These are phyloP conservation scores for Trichonephila clavipes DNA, from an alignment of 1,140 invertebrate genomes.

Conservation along the genomic window DNA sequence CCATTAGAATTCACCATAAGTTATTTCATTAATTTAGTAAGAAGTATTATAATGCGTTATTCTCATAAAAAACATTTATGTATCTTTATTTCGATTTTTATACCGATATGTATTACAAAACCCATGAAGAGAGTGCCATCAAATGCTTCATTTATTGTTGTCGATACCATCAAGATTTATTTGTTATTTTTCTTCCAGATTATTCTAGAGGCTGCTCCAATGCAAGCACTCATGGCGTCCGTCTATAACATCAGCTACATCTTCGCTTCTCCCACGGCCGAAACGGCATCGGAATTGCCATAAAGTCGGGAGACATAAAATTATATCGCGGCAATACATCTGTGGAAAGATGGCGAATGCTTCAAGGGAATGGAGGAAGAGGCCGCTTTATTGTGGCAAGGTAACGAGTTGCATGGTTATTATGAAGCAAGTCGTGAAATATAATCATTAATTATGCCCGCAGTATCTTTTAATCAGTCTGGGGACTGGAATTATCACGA, in stretches of 20 bases:
- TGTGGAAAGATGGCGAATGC: not conserved
- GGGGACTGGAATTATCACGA: not conserved
- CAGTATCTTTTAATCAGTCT: not conserved
- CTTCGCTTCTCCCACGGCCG: slow-evolving; percentile 40
- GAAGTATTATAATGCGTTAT: not conserved
- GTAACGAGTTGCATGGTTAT: not conserved
- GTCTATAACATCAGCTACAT: slow-evolving; percentile 73
- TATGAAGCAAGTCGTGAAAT: not conserved
- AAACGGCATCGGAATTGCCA: slow-evolving; percentile 20
- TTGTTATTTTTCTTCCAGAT: slow-evolving; percentile 59
- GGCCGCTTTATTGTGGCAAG: slow-evolving; percentile 20
- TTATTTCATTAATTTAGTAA: not conserved
- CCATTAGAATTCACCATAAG: not conserved
- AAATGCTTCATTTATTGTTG: slow-evolving; percentile 8
- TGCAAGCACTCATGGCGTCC: slow-evolving; percentile 70
- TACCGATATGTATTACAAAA: not conserved
- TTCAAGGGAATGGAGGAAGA: not conserved
- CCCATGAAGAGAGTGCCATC: not conserved
- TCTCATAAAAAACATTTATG: not conserved
- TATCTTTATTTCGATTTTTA: not conserved
- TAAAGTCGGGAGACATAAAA: slow-evolving; percentile 60
- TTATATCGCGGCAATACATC: not conserved
- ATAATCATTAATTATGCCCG: not conserved
- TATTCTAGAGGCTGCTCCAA: slow-evolving; percentile 63
- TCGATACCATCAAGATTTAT: not conserved